These are phyloP conservation scores for Porphyrio hochstetteri DNA, from an alignment of 2,113 vertebrate species.

Conservation along the genomic window DNA sequence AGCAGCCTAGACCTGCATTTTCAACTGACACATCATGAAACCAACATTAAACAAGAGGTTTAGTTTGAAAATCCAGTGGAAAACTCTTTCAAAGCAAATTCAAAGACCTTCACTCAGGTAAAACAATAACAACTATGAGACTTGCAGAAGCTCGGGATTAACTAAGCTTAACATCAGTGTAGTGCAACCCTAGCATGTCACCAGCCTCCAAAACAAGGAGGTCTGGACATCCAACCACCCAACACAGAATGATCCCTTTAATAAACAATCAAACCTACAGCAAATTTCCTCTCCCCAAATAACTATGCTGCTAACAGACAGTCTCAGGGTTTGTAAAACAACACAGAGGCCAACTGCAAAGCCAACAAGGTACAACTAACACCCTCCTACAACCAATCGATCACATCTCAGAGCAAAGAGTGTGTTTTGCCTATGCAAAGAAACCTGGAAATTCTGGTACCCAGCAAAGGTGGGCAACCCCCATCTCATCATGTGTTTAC, in stretches of 20 bases:
- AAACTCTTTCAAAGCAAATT: neutral
- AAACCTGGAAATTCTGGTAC: neutral
- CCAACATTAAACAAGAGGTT: neutral
- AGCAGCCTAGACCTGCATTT: neutral
- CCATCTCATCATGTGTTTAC: neutral
- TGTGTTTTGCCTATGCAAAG: neutral
- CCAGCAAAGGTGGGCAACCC: neutral
- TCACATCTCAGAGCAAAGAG: neutral
- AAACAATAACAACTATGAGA: neutral
- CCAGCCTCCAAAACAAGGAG: neutral
- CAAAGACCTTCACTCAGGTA: neutral
- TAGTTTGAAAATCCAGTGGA: neutral
- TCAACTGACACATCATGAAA: neutral
- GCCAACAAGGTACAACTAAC: neutral
- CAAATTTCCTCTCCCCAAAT: neutral
- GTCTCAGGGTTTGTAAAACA: neutral
- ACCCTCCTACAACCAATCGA: neutral
- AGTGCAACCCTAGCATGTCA: neutral
- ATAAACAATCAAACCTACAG: neutral
- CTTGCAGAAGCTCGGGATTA: neutral
- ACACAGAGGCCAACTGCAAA: neutral
- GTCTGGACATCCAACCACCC: neutral
- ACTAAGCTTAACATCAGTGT: neutral
- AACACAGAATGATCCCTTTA: neutral
- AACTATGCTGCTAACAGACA: neutral